A percentile compares a stretch with the other conserved stretches of the same genome.
Conservation (phyloP, 2,113 vertebrate genomes). For the Aleadryas rufinucha region DNA sequence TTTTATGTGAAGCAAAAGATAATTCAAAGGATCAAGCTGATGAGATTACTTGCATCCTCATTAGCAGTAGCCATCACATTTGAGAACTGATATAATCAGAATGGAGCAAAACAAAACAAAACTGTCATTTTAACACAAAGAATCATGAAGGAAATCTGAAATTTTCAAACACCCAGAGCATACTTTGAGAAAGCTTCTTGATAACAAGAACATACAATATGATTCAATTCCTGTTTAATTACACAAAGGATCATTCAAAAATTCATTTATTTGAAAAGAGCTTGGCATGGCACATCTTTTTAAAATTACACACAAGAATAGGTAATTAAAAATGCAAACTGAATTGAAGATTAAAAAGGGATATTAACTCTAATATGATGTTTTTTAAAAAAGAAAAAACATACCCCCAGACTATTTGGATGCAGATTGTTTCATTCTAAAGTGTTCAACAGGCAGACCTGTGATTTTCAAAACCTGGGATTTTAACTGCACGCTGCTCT, state of each 20-base stretch:
- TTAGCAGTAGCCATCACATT: not conserved
- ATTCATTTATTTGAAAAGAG: constrained; percentile 56
- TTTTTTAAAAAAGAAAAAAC: not conserved
- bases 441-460: not conserved
- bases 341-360: constrained; percentile 36
- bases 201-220: constrained; percentile 11
- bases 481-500: not conserved
- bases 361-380: not conserved
- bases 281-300: constrained; percentile 46
- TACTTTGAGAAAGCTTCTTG: constrained; percentile 28
- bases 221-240: constrained; percentile 61
- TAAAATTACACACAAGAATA: constrained; percentile 32
- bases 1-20: constrained; percentile 36
- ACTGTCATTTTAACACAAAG: constrained; percentile 8
- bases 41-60: not conserved
- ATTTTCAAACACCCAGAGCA: not conserved
- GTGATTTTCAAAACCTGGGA: not conserved
- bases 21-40: not conserved
- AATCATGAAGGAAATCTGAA: not conserved
- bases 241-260: constrained; percentile 54
- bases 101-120: not conserved
- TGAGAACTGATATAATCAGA: constrained; percentile 15
- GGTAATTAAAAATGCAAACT: constrained; percentile 63
- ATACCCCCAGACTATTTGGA: not conserved
- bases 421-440: not conserved